Percentiles rank a stretch among this genome's conserved stretches.
These are phyloP conservation scores for Nylanderia fulva DNA, from an alignment of 1,140 invertebrate species.

Conservation along the genomic window DNA sequence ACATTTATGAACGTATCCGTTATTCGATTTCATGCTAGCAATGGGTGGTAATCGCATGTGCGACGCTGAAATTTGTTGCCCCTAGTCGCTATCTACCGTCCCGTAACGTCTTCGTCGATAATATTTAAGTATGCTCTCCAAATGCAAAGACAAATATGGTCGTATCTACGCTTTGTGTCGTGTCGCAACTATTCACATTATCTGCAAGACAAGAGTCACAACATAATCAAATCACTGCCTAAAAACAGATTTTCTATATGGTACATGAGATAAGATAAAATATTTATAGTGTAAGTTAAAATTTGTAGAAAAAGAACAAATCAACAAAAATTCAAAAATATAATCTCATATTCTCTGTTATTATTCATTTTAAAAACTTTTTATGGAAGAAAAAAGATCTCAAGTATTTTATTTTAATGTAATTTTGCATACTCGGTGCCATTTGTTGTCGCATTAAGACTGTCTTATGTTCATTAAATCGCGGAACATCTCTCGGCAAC, in stretches of 20 bases:
- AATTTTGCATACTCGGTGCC: background rate
- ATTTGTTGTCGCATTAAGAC: background rate
- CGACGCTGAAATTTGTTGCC: constrained; percentile 52
- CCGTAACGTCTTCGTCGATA: constrained; percentile 37
- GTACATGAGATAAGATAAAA: too few species aligned
- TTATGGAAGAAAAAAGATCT: background rate
- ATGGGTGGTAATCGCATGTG: constrained; percentile 62
- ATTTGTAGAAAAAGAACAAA: background rate
- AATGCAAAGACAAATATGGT: constrained; percentile 30
- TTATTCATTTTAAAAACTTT: background rate
- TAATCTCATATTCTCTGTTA: background rate
- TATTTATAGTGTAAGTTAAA: background rate
- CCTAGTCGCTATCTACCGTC: constrained; percentile 49
- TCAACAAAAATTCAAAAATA: background rate
- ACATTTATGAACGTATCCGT: constrained; percentile 70
- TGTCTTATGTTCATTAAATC: background rate
- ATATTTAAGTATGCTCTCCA: constrained; percentile 1
- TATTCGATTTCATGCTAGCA: constrained; percentile 70
- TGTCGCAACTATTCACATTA: background rate
- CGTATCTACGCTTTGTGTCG: background rate
- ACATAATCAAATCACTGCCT: background rate
- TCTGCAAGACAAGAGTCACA: background rate
- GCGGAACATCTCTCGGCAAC: background rate
- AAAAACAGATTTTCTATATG: constrained; percentile 10
- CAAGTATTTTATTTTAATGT: background rate